Base-by-base conservation (phyloP, 2,888 invertebrate genomes). In the Agrochola lychnidis region DNA sequence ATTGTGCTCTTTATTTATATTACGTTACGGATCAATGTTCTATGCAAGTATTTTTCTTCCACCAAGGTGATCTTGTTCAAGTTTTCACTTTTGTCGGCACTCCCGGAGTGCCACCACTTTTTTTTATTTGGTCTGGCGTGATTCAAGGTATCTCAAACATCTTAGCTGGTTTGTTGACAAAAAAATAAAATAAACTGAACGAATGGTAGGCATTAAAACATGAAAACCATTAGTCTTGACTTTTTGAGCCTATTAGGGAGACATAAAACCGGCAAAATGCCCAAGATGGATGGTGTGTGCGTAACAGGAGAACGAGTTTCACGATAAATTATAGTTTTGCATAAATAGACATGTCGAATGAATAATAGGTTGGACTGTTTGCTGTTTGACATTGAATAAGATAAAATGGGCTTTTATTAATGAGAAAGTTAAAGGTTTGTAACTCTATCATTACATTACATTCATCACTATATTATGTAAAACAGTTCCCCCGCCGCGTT, bases 221-320 rank as follows among this genome's bases (percentile, higher is more conserved):
- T 56, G n/a, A 4, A n/a, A 56, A n/a, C 25, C 45, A 53, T 63
- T 30, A 36, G 12, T 70, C 36, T 48, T 45, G 45, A 45, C 16
- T 6, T 48, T 5, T 48, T 48, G 14, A 69, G n/a, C 53, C 48
- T 42, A n/a, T n/a, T 42, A 40, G 45, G 42, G 25, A 30, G 48
- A 73, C 56, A 79, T 59, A 73, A 70, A 51, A 36, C 40, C n/a
- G 12, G 30, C 6, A 40, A 36, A 53, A 71, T n/a, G 16, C 9
- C 10, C 51, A 77, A 81, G 83, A 83, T 73, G 69, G 70, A 81
- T 83, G 62, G 36, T 66, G 66, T 67, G 67, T 79, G 63, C 64
- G 51, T 25, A 73, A 70, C 40, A 25, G 2, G 45, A 66, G 64
- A 67, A 53, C 14, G 25, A 40, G 53, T 48, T 53, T 4, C 9